Evolutionary conservation across 2,888 invertebrate genomes (phyloP), one percentile per base, ranked within the genome.

Genomic region (Odontothrips loti): DNA sequence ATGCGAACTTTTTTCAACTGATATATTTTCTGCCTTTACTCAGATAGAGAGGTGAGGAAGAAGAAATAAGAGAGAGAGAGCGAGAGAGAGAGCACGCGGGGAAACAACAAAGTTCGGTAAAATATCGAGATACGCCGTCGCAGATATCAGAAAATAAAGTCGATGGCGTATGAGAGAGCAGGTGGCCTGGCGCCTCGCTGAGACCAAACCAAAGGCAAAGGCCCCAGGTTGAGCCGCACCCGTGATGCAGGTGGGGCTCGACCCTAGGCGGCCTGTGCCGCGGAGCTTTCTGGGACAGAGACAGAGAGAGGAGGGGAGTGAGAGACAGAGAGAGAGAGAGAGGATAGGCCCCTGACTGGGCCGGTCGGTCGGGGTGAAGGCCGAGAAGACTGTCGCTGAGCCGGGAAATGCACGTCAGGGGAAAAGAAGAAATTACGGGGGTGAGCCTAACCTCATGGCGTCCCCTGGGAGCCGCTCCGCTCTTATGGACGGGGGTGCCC

Each of bases 131-230:
- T 43, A 43, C 34, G 34, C 34, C 34, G 34, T 43, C 34, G 34
- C 34, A 43, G n/a, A 58, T 58, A 58, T 58, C 58, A 58, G 58
- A 58, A n/a, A 58, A 58, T 58, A 58, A 58, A 58, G 58, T 58
- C 58, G 58, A 58, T 58, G 58, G 15, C 20, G 58, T 20, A 58
- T 58, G 34, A 43, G 34, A 43, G 34, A 43, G 34, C 34, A 43
- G 34, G 34, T 43, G 34, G 34, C 58, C 58, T 20, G 58, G n/a
- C 34, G 34, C 34, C 34, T 43, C 34, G 34, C 17, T n/a, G 58
- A 43, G 34, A 43, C 34, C 34, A 43, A 43, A 43, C 34, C 34
- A 43, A 43, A 58, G 58, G n/a, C 34, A 43, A 43, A 58, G 58
- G n/a, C 17, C 17, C 58, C 58, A 58, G 58, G 58, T 2, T 58